These are phyloP conservation scores for Itoplectis maculator DNA, from an alignment of 2,888 invertebrate genomes.

Conservation along the genomic window DNA sequence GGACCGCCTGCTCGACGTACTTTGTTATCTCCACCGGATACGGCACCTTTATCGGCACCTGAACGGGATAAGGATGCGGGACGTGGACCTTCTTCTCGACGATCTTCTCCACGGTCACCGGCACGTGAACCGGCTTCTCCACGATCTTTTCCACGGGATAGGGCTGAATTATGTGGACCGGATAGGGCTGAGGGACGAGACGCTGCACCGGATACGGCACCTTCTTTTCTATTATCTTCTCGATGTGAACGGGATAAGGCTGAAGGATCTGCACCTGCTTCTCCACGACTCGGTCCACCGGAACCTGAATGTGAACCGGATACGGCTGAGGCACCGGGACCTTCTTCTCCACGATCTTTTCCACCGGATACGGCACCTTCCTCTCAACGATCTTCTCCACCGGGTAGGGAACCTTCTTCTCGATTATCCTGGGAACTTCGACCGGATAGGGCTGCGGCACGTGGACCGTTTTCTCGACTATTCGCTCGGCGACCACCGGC, in stretches of 20 bases:
- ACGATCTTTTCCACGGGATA: conserved; percentile 86
- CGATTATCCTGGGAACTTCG: conserved; percentile 84
- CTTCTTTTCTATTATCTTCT: conserved; percentile 85
- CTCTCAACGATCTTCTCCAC: conserved; percentile 86
- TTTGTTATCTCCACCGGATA: conserved; percentile 78
- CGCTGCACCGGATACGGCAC: conserved; percentile 86
- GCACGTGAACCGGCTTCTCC: conserved; percentile 85
- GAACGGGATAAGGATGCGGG: conserved; percentile 85
- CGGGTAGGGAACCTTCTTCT: conserved; percentile 85
- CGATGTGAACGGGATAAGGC: conserved; percentile 83
- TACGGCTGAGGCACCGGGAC: conserved; percentile 86
- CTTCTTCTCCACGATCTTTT: conserved; percentile 85
- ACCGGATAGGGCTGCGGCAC: conserved; percentile 85
- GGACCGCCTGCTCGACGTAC: conserved; percentile 72
- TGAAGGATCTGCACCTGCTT: conserved; percentile 87
- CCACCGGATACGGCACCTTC: conserved; percentile 86
- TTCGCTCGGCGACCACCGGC: conserved; percentile 76
- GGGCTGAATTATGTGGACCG: conserved; percentile 77
- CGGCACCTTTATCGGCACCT: conserved; percentile 84
- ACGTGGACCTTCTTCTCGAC: conserved; percentile 85
- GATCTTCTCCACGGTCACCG: conserved; percentile 78
- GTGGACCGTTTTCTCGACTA: conserved; percentile 85
- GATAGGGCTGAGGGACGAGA: conserved; percentile 79
- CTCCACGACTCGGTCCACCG: conserved; percentile 87
- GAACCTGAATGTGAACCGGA: conserved; percentile 85